Base-by-base conservation (phyloP, 2,888 invertebrate genomes). In the Drosophila mettleri region DNA sequence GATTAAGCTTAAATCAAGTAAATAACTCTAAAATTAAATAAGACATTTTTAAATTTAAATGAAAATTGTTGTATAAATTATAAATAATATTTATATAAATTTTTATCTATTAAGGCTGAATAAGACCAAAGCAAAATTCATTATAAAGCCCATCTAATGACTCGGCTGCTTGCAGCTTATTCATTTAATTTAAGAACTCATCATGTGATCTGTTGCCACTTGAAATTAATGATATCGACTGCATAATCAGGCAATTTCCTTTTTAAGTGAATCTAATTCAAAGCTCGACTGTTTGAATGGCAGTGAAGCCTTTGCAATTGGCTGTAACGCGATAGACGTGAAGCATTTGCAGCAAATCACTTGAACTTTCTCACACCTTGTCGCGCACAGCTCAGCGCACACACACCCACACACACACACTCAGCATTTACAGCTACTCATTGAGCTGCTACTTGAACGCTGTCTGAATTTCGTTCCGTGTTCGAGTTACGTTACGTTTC, bases 331-430 rank as follows among this genome's bases (percentile, higher is more conserved):
- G 70, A 67, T 74, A 62, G 52, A 59, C 66, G 55, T 27, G 46
- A 62, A 60, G 60, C 64, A 52, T 59, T 71, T 29, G 45, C 68
- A 31, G 63, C 54, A 68, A 68, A 68, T 74, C 68, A 74, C 71
- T 72, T 68, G 34, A 74, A 59, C 60, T 71, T 64, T 68, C 68
- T 60, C 49, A 51, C 54, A 54, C 43, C 33, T 43, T 33, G 33
- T 16, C 22, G 41, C 24, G 22, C 24, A 43, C 63, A 63, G 46
- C 51, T 49, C 58, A 66, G 27, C 9, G 24, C 41, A 34, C 69
- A 29, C 24, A 65, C 18, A 33, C n/a, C 45, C 46, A 29, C 38
- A 43, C 3, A 49, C n/a, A 31, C 10, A 36, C 18, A 41, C 36
- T 64, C 22, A 33, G 20, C 62, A 70, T 63, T 70, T 63, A 46